Evolutionary conservation across 2,113 vertebrate genomes (phyloP).

Genomic region (Meleagris gallopavo): DNA sequence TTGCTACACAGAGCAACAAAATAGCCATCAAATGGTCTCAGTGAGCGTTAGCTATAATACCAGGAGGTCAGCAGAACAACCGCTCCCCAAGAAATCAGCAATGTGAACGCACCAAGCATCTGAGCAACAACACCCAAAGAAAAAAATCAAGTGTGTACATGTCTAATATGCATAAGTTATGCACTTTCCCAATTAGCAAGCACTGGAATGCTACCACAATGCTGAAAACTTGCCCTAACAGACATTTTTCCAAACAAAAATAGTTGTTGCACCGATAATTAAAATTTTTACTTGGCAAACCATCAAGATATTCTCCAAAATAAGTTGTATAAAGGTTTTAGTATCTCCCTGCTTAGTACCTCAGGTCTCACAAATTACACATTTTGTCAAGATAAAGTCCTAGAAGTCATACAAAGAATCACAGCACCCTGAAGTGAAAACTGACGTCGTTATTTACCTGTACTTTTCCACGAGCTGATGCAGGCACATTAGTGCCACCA

Average conservation of each 20-base stretch:
- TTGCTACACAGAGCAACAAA: neutral
- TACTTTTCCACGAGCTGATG: neutral
- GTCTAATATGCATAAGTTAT: slow-evolving; percentile 53
- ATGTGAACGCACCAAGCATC: neutral
- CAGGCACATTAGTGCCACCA: neutral
- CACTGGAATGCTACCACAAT: slow-evolving; percentile 56
- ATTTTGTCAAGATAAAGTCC: neutral
- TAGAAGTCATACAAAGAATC: neutral
- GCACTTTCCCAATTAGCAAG: slow-evolving; percentile 52
- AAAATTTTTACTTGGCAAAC: neutral
- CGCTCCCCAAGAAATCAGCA: neutral
- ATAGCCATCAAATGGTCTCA: neutral
- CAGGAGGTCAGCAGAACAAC: neutral
- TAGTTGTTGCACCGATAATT: slow-evolving; percentile 14
- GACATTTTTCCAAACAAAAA: slow-evolving; percentile 43
- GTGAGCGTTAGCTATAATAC: neutral
- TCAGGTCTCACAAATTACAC: neutral
- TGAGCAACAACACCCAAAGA: neutral
- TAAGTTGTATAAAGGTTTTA: neutral
- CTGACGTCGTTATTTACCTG: neutral
- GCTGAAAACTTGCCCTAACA: slow-evolving; percentile 55
- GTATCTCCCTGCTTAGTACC: neutral
- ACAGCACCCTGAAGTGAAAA: rapidly evolving
- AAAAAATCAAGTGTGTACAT: slow-evolving; percentile 51
- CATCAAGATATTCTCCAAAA: neutral